Base-by-base conservation (phyloP, 92 coral and sea anemone genomes). In the Heteractis magnifica region DNA sequence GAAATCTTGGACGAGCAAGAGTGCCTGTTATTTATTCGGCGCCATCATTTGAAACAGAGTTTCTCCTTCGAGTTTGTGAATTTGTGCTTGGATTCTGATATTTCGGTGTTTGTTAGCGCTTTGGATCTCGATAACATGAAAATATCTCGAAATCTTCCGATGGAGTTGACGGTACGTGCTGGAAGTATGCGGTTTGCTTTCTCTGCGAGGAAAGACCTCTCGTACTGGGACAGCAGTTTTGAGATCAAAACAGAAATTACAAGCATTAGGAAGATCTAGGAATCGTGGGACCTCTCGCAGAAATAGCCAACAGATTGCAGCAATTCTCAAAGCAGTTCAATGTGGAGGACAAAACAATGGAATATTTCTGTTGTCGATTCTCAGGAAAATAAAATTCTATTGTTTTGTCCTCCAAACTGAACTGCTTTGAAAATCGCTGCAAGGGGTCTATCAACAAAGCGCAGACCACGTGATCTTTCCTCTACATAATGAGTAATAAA, bases 1-100 rank as follows among this genome's bases (percentile, higher is more conserved):
- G 74, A 21, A 56, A 14, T 7, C 5, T 2, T 88, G 26, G 62
- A 77, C 48, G 72, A 58, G 41, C 77, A 26, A 5, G 21, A 20
- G 13, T 91, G 94, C 56, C 26, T 91, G 72, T 85, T 56, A 68
- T 76, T 91, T 21, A 15, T 83, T 0, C 49, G 50, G 49, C 62
- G 94, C 52, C 41, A 23, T 16, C 86, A 88, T 64, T 19, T 52
- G 44, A 64, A 81, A 10, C 72, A 77, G 18, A 73, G 86, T 10
- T 64, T 72, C 50, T 77, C 86, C 14, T 91, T 49, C 65, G 97
- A 93, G 59, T 71, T 93, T 0, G 91, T 84, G 0, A 93, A 91
- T 65, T 52, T 91, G 6, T 93, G 97, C 60, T n/a, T 20, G 13
- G 60, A 64, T 59, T 72, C 19, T 10, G 15, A 90, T n/a, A 76